Percentiles rank a stretch among this genome's conserved stretches.
These are phyloP conservation scores for Sturnira hondurensis DNA, from an alignment of 2,113 vertebrate species.

Conservation along the genomic window DNA sequence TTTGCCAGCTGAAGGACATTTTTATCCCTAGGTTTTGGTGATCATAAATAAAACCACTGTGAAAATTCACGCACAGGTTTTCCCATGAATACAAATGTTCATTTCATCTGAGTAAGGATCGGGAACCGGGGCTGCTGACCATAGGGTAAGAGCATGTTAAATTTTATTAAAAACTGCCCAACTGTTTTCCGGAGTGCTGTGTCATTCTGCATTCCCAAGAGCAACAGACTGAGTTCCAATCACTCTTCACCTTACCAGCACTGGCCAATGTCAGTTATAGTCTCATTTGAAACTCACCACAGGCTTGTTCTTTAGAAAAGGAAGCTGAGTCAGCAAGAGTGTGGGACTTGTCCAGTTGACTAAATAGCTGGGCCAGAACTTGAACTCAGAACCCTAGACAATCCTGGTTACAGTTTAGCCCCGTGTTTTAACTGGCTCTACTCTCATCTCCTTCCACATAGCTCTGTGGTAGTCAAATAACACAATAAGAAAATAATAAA, in stretches of 20 bases:
- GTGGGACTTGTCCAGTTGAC: background rate
- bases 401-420: background rate
- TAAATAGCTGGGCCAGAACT: background rate
- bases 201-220: background rate
- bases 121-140: background rate
- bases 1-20: background rate
- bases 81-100: background rate
- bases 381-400: slow-evolving; percentile 35
- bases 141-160: background rate
- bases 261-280: background rate
- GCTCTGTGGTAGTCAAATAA: background rate
- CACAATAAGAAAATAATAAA: background rate
- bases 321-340: background rate
- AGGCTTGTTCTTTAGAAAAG: background rate
- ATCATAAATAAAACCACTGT: background rate
- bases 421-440: background rate
- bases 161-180: background rate
- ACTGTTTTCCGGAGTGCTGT: background rate
- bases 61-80: background rate
- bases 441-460: background rate
- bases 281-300: slow-evolving; percentile 1
- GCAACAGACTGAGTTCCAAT: background rate
- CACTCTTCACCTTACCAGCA: background rate
- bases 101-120: background rate
- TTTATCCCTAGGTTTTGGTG: background rate